Evolutionary conservation across 1,140 invertebrate genomes (phyloP).

Genomic region (Drosophila oshimai): DNA sequence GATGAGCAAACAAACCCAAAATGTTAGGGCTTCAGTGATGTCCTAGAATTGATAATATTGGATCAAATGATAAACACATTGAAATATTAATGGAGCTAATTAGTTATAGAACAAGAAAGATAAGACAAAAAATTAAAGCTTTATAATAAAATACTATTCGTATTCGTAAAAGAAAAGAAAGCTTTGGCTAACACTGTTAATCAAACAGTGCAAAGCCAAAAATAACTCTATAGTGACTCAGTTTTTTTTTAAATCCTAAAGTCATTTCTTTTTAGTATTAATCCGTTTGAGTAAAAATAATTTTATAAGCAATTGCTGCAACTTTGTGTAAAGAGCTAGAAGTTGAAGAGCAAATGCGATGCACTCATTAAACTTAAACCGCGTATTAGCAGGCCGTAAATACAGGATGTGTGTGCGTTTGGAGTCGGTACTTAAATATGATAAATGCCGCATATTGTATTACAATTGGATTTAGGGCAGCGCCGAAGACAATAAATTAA

Average conservation of each 20-base stretch:
- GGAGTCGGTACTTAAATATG: conserved; percentile 72
- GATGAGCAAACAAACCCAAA: conserved; percentile 23
- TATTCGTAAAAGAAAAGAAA: too few relatives aligned
- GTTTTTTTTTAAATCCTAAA: too few relatives aligned
- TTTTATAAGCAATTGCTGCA: not conserved
- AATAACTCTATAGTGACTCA: too few relatives aligned
- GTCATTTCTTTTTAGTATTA: not conserved
- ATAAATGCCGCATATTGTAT: conserved; percentile 76
- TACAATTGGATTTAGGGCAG: conserved; percentile 78
- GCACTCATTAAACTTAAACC: conserved; percentile 74
- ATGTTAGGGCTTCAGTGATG: not conserved
- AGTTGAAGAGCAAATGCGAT: conserved; percentile 17
- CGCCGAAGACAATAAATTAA: conserved; percentile 72
- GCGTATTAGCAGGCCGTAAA: conserved; percentile 74
- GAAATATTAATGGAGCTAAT: too few relatives aligned
- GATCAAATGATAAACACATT: too few relatives aligned
- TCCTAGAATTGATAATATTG: not conserved
- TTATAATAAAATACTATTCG: too few relatives aligned
- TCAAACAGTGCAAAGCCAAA: too few relatives aligned
- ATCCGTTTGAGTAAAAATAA: not conserved
- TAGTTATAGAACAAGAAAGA: too few relatives aligned
- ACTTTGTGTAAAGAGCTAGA: not conserved
- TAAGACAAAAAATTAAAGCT: too few relatives aligned
- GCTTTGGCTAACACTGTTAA: too few relatives aligned
- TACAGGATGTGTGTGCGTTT: conserved; percentile 65